Percentiles rank a stretch among this genome's conserved stretches.
phyloP scores from a whole-genome alignment of 2,113 vertebrate genomes.

The Caranx ignobilis region DNA sequence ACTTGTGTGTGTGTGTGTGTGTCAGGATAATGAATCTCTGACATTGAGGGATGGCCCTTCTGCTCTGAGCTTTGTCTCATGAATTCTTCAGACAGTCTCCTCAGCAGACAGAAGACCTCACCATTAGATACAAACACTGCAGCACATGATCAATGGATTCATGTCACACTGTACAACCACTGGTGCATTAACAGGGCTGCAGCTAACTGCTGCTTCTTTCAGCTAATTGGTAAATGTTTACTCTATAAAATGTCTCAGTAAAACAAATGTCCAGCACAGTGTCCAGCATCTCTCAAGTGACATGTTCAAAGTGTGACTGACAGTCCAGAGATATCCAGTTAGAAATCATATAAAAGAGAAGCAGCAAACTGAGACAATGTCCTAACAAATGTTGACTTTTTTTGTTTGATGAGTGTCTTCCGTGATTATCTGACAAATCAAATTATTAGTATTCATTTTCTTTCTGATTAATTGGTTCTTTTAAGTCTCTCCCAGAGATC shows the following conservation, averaged over 20 bases:
- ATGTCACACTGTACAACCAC: conserved; percentile 22
- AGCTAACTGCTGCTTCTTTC: neutral
- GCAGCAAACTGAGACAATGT: neutral
- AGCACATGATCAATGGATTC: conserved; percentile 50
- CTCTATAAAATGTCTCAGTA: neutral
- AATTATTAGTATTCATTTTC: neutral
- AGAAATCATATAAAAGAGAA: neutral
- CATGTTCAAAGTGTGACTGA: neutral
- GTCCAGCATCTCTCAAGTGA: neutral
- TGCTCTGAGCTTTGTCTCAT: conserved; percentile 71
- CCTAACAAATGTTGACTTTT: neutral
- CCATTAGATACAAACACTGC: conserved; percentile 44
- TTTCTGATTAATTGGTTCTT: neutral
- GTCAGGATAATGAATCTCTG: conserved; percentile 58
- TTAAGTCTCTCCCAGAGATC: neutral
- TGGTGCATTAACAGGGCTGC: neutral
- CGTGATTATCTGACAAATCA: neutral
- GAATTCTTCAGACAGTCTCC: conserved; percentile 64
- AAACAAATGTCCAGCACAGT: neutral
- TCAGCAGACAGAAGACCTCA: conserved; percentile 45
- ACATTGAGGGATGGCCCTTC: conserved; percentile 68
- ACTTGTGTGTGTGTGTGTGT: conserved; percentile 16
- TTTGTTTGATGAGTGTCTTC: conserved; percentile 1
- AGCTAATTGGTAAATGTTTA: neutral
- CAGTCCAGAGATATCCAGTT: neutral